Conservation (phyloP, 2,113 vertebrate genomes). For the Paradoxurus hermaphroditus region DNA sequence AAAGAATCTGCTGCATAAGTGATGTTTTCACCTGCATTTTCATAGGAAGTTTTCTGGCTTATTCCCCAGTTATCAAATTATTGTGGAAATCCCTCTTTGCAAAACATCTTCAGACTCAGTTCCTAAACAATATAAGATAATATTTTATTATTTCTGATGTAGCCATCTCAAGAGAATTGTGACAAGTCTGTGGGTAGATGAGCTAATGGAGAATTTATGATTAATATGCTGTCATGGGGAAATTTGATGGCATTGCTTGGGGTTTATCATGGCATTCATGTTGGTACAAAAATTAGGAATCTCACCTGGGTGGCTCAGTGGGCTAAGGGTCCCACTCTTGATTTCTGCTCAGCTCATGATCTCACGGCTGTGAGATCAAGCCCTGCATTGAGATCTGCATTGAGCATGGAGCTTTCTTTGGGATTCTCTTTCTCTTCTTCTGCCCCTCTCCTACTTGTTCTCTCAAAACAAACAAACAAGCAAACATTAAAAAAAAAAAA, state of each 20-base stretch:
- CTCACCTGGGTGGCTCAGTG: too few relatives aligned
- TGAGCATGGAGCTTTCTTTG: too few relatives aligned
- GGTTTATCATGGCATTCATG: fast-evolving
- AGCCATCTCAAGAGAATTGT: not conserved
- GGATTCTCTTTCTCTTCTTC: too few relatives aligned
- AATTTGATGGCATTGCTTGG: not conserved
- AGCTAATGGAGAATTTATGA: not conserved
- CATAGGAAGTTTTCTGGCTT: not conserved
- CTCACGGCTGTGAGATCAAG: too few relatives aligned
- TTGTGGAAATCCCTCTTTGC: not conserved
- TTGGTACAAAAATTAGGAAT: not conserved
- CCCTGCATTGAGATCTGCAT: too few relatives aligned
- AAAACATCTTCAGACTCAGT: not conserved
- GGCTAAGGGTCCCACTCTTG: too few relatives aligned
- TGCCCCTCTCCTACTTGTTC: too few relatives aligned
- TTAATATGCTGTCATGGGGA: not conserved
- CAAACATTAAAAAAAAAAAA: too few relatives aligned
- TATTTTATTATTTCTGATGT: not conserved
- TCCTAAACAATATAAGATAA: not conserved
- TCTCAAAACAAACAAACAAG: too few relatives aligned
- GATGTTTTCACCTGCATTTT: not conserved
- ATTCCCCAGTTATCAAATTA: not conserved
- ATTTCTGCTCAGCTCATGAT: too few relatives aligned
- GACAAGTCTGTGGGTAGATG: not conserved
- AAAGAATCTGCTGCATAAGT: not conserved